phyloP scores from a whole-genome alignment of 2,113 vertebrate genomes.

The Myiozetetes cayanensis region DNA sequence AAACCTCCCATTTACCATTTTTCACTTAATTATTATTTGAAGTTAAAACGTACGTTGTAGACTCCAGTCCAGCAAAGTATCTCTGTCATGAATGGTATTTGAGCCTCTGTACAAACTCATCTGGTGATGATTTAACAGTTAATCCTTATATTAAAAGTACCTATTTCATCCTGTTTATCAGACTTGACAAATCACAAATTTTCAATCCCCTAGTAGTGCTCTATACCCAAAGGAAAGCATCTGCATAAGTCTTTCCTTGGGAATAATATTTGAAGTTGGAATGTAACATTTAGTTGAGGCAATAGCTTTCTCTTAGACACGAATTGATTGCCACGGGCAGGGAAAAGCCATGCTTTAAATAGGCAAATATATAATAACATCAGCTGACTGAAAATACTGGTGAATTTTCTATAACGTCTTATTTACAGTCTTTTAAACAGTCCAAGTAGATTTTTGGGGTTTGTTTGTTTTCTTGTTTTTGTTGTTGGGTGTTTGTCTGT shows the following conservation, averaged over 20 bases:
- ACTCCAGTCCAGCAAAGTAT: neutral
- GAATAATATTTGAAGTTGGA: neutral
- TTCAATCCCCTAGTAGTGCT: neutral
- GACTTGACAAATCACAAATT: neutral
- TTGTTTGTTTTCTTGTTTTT: too few species aligned
- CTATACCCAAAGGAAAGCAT: neutral
- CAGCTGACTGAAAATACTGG: neutral
- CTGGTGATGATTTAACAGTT: neutral
- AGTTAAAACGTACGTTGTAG: neutral
- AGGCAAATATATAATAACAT: neutral
- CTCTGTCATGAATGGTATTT: neutral
- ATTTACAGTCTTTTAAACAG: neutral
- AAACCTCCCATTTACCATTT: neutral
- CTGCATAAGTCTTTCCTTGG: neutral
- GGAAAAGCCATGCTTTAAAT: neutral
- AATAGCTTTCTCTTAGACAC: neutral
- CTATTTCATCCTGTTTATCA: neutral
- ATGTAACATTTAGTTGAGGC: neutral
- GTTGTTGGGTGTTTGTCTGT: too few species aligned
- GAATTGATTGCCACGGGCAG: neutral
- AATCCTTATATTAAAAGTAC: neutral
- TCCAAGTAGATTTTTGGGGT: too few species aligned
- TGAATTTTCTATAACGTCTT: neutral
- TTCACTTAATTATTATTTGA: neutral
- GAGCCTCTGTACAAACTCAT: neutral